Percentiles rank a stretch among this genome's conserved stretches.
phyloP scores from a whole-genome alignment of 1,140 invertebrate species.

The Oncopeltus fasciatus region DNA sequence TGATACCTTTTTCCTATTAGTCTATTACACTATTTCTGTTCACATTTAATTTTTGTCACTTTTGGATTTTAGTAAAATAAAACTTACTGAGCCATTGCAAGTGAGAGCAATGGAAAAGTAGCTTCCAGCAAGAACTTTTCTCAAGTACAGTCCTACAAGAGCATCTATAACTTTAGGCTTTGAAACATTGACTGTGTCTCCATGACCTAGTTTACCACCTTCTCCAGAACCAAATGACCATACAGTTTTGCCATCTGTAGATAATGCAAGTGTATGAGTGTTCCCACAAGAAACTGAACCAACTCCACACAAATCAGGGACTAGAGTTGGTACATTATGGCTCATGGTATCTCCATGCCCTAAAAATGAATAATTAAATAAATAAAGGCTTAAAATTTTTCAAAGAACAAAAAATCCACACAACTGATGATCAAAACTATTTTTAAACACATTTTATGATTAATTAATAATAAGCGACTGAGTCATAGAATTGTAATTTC shows the following conservation, averaged over 20 bases:
- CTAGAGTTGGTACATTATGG: slow-evolving; percentile 40
- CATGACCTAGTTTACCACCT: slow-evolving; percentile 46
- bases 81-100: slow-evolving; percentile 31
- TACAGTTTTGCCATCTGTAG: slow-evolving; percentile 43
- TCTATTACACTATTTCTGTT: too few relatives aligned
- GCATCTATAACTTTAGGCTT: slow-evolving; percentile 47
- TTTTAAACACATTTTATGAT: too few relatives aligned
- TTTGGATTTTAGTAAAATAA: too few relatives aligned
- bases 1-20: too few relatives aligned
- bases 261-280: slow-evolving; percentile 46
- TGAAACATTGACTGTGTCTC: slow-evolving; percentile 37
- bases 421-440: not conserved
- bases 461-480: too few relatives aligned
- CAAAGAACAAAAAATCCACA: not conserved
- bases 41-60: too few relatives aligned
- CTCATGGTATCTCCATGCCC: slow-evolving; percentile 40
- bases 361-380: slow-evolving; percentile 22
- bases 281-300: slow-evolving; percentile 47
- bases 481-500: not conserved
- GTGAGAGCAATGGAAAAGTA: slow-evolving; percentile 46
- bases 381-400: not conserved
- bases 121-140: slow-evolving; percentile 42
- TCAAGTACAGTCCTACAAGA: slow-evolving; percentile 41
- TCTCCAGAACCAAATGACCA: slow-evolving; percentile 51
- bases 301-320: slow-evolving; percentile 40